Evolutionary conservation across 2,797 vertebrate species (phyloP).

Genomic region (Heliangelus exortis): DNA sequence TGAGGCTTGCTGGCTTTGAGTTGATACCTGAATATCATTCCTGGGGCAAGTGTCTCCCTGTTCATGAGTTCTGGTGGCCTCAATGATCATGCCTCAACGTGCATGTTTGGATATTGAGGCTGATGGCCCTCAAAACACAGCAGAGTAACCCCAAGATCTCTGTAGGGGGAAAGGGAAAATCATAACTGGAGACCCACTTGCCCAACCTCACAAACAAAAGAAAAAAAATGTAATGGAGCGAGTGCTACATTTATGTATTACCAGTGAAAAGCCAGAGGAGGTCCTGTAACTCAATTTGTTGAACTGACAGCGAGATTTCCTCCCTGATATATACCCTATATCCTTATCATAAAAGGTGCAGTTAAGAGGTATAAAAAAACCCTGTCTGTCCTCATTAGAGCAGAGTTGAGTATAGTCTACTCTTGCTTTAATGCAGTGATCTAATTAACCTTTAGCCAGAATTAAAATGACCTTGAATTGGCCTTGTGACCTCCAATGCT

Average conservation of each 20-base stretch:
- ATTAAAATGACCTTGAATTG: conserved; percentile 85
- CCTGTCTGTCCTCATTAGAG: conserved; percentile 69
- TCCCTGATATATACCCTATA: neutral
- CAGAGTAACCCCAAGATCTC: neutral
- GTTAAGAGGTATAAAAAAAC: conserved; percentile 51
- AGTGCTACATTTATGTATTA: neutral
- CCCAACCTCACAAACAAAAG: neutral
- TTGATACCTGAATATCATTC: neutral
- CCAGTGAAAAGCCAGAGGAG: neutral
- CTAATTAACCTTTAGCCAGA: conserved; percentile 86
- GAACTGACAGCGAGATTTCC: neutral
- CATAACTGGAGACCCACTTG: fast-evolving
- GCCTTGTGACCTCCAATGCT: conserved; percentile 81
- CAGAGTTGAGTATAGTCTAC: conserved; percentile 75
- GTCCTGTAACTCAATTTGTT: neutral
- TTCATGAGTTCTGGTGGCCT: neutral
- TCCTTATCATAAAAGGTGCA: conserved; percentile 12
- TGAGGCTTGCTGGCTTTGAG: neutral
- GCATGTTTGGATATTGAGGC: fast-evolving
- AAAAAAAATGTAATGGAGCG: neutral
- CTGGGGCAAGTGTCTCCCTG: fast-evolving
- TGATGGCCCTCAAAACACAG: neutral
- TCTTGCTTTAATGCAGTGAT: conserved; percentile 83
- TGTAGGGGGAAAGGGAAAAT: fast-evolving
- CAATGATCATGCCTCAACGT: fast-evolving